These are phyloP conservation scores for Ooceraea biroi DNA, from an alignment of 1,140 invertebrate genomes.

Conservation along the genomic window DNA sequence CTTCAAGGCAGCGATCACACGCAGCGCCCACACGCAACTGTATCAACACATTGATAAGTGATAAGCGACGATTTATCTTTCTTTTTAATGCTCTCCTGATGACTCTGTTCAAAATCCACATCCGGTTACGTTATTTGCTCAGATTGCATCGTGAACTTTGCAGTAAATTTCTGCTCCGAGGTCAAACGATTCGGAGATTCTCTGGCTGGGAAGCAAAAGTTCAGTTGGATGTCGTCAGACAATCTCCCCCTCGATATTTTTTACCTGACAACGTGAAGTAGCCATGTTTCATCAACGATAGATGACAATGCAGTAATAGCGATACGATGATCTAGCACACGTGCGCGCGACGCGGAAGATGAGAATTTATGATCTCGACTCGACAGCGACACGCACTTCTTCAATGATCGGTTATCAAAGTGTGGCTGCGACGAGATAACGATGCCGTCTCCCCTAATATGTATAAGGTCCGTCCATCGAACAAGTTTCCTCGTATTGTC, in stretches of 20 bases:
- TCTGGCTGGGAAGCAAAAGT: not conserved
- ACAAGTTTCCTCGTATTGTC: not conserved
- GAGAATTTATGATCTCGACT: not conserved
- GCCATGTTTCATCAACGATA: conserved; percentile 1
- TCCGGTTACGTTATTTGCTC: conserved; percentile 6
- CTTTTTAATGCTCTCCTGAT: not conserved
- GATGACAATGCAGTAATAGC: not conserved
- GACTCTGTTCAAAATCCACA: not conserved
- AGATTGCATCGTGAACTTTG: conserved; percentile 24
- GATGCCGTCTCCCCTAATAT: not conserved
- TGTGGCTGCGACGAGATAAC: conserved; percentile 1
- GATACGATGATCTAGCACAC: not conserved
- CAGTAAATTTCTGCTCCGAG: not conserved
- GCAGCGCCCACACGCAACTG: too few relatives aligned
- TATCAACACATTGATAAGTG: too few relatives aligned
- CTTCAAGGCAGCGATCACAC: too few relatives aligned
- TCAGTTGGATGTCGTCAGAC: not conserved
- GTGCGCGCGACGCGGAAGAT: conserved; percentile 34
- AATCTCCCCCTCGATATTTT: not conserved
- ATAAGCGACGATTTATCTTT: not conserved
- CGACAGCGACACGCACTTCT: not conserved
- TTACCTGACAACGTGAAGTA: not conserved
- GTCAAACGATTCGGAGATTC: not conserved
- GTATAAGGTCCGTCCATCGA: not conserved
- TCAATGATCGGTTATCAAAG: conserved; percentile 32